Evolutionary conservation across 2,113 vertebrate genomes (phyloP).

Genomic region (Oriolus oriolus): DNA sequence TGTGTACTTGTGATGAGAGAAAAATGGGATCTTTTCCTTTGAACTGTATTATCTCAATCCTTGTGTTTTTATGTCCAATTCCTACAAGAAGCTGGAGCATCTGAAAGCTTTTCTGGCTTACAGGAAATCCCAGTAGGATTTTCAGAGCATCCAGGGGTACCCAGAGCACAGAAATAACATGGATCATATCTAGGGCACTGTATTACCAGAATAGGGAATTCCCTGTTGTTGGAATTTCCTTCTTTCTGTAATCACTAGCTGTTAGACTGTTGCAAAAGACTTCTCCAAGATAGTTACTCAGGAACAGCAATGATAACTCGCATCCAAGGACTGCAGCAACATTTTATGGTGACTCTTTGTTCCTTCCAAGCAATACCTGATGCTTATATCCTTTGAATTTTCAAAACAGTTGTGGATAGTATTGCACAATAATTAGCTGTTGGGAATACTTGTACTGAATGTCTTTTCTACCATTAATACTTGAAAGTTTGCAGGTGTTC

Average conservation of each 20-base stretch:
- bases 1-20: neutral
- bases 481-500: neutral
- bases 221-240: neutral
- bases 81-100: neutral
- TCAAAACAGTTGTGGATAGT: neutral
- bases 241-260: neutral
- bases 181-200: neutral
- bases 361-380: neutral
- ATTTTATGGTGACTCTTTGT: neutral
- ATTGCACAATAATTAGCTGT: neutral
- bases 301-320: neutral
- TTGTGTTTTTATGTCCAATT: neutral
- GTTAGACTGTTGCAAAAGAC: neutral
- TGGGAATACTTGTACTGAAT: neutral
- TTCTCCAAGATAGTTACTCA: neutral
- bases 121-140: neutral
- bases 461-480: constrained; percentile 3
- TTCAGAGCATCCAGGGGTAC: neutral
- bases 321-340: neutral
- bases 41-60: neutral
- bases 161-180: neutral
- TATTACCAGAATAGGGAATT: neutral
- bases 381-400: neutral
- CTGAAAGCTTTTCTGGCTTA: neutral
- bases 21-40: neutral